Evolutionary conservation across 2,888 invertebrate species (phyloP), one percentile per base, ranked within the genome.

Genomic region (Rhamnusium bicolor): DNA sequence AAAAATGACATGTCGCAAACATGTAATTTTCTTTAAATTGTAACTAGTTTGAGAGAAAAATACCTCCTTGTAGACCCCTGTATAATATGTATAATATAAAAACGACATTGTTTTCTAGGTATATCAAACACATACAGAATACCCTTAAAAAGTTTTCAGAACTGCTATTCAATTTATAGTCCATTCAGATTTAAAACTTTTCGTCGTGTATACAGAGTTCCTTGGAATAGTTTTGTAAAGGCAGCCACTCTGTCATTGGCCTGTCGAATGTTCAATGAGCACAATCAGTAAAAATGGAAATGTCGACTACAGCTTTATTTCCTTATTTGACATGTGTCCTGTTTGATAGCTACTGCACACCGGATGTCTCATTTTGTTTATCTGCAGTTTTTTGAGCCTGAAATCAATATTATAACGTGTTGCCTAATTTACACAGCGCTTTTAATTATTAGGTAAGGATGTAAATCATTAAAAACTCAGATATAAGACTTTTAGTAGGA

Each of bases 241-340:
- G 79, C 75, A 84, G 80, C 85, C 86, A 86, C 86, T 88, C 88
- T 76, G 87, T 88, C 88, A 88, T 86, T 85, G 86, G 85, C 80
- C 87, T 88, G 88, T 88, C 87, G 87, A 87, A 87, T 84, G 82
- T 81, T 87, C 87, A 87, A 88, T 88, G 84, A 85, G 84, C 85
- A 86, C 87, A 87, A 87, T 87, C 86, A 86, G 84, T 83, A 85
- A 85, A 61, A 86, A 87, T 87, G 86, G 86, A 86, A 87, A 87
- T 87, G 85, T 86, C 86, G 81, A 80, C 82, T 81, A 74, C 77
- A 72, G 80, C 79, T 81, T 82, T 80, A 85, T 86, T 86, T 85
- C 84, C 85, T 82, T 83, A 84, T 83, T 79, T 83, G 86, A 86
- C 86, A 86, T 85, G 84, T 86, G 86, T 84, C 84, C 80, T 79